Percentiles rank a stretch among this genome's conserved stretches.
These are phyloP conservation scores for Orthochromis malagaraziensis DNA, from an alignment of 2,113 vertebrate species.

Conservation along the genomic window DNA sequence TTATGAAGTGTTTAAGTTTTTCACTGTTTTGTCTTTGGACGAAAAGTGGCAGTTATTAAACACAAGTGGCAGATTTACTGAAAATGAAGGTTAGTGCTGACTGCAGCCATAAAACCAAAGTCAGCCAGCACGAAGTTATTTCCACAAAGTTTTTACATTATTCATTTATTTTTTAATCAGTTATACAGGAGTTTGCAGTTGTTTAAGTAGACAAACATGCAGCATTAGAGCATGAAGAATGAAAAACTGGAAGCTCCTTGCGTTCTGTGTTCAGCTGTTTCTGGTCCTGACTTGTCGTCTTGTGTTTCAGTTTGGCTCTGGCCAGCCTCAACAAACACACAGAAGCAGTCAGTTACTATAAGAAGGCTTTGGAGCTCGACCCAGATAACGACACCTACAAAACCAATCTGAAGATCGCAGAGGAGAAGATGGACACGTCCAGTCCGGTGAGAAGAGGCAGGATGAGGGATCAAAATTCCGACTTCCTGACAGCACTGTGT, in stretches of 20 bases:
- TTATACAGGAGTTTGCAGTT: background rate
- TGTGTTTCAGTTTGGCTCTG: conserved; percentile 79
- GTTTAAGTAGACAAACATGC: background rate
- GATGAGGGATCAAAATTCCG: background rate
- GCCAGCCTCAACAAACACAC: conserved; percentile 90
- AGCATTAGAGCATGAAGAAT: fast-evolving
- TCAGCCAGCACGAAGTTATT: background rate
- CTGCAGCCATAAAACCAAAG: fast-evolving
- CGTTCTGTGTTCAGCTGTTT: background rate
- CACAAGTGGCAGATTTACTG: background rate
- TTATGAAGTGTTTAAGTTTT: background rate
- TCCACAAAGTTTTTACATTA: fast-evolving
- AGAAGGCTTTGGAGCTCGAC: conserved; percentile 92
- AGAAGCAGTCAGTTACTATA: conserved; percentile 86
- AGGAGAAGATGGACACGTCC: conserved; percentile 88
- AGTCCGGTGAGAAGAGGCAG: conserved; percentile 77
- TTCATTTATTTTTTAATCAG: background rate
- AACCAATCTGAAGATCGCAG: conserved; percentile 89
- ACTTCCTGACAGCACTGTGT: background rate
- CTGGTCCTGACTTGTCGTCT: background rate
- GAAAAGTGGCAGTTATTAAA: background rate
- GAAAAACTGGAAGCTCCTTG: background rate
- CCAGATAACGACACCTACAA: conserved; percentile 94
- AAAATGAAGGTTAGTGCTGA: background rate
- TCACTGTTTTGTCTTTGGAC: background rate